phyloP scores from a whole-genome alignment of 2,113 vertebrate genomes.

The Petaurus breviceps region DNA sequence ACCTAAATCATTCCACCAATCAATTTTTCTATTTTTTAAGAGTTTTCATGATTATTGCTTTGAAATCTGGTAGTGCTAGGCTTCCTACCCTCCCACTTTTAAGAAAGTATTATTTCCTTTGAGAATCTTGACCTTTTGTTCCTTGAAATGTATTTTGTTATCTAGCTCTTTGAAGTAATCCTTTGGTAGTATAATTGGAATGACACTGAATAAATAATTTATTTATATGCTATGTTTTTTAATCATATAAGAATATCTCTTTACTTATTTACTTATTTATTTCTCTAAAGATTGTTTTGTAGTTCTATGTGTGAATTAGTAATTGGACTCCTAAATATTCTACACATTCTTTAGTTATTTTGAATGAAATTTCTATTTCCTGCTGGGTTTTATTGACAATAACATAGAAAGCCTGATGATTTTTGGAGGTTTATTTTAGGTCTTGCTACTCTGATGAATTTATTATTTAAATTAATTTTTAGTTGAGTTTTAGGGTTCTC shows the following conservation, averaged over 20 bases:
- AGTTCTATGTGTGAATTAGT: too few relatives aligned
- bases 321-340: not conserved
- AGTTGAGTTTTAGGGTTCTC: not conserved
- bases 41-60: not conserved
- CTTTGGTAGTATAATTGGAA: not conserved
- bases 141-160: not conserved
- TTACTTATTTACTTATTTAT: not conserved
- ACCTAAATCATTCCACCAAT: not conserved
- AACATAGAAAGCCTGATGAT: not conserved
- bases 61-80: not conserved
- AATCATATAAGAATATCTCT: not conserved
- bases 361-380: not conserved
- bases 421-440: not conserved
- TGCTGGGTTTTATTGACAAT: not conserved
- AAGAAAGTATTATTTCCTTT: not conserved
- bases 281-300: not conserved
- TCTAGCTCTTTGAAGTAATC: not conserved
- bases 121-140: not conserved
- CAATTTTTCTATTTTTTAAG: not conserved
- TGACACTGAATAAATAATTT: not conserved
- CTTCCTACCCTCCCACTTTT: not conserved
- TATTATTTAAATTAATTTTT: not conserved
- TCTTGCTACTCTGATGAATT: not conserved
- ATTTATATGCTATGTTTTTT: too few relatives aligned
- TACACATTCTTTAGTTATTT: not conserved